Evolutionary conservation across 2,888 invertebrate genomes (phyloP).

Genomic region (Leptopterna dolabrata): DNA sequence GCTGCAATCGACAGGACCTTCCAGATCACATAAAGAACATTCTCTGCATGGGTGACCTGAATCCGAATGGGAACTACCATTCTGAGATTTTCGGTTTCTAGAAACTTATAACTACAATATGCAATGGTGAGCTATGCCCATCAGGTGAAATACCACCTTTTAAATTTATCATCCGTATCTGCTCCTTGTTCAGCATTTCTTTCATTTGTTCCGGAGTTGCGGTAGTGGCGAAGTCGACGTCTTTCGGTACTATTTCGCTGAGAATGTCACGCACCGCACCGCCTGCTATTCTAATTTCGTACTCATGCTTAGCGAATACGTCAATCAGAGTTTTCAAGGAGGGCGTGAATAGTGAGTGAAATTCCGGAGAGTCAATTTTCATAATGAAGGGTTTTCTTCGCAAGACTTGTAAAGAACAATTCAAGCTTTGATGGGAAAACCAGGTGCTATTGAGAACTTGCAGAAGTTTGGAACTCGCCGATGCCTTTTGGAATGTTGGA

Average conservation of each 20-base stretch:
- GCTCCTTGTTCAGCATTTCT: slow-evolving; percentile 85
- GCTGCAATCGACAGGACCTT: too few species aligned
- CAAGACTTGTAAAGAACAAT: not conserved
- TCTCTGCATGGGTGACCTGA: too few species aligned
- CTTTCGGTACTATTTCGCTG: slow-evolving; percentile 83
- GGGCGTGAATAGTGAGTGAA: slow-evolving; percentile 82
- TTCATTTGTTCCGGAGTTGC: slow-evolving; percentile 98
- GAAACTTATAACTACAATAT: too few species aligned
- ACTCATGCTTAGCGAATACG: slow-evolving; percentile 80
- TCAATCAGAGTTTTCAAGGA: slow-evolving; percentile 79
- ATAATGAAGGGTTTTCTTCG: slow-evolving; percentile 64
- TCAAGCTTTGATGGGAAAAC: not conserved
- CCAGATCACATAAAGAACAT: too few species aligned
- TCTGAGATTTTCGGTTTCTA: too few species aligned
- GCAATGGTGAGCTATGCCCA: too few species aligned
- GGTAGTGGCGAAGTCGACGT: slow-evolving; percentile 97
- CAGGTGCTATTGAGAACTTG: not conserved
- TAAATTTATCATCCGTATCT: slow-evolving; percentile 90
- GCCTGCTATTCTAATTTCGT: slow-evolving; percentile 93
- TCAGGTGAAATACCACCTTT: too few species aligned
- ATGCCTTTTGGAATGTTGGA: not conserved
- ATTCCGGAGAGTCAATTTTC: slow-evolving; percentile 79
- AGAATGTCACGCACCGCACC: slow-evolving; percentile 94
- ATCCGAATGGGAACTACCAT: too few species aligned
- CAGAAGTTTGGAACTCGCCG: not conserved